A percentile compares a stretch with the other conserved stretches of the same genome.
phyloP scores from a whole-genome alignment of 92 coral and sea anemone genomes.

The Muricea muricata region DNA sequence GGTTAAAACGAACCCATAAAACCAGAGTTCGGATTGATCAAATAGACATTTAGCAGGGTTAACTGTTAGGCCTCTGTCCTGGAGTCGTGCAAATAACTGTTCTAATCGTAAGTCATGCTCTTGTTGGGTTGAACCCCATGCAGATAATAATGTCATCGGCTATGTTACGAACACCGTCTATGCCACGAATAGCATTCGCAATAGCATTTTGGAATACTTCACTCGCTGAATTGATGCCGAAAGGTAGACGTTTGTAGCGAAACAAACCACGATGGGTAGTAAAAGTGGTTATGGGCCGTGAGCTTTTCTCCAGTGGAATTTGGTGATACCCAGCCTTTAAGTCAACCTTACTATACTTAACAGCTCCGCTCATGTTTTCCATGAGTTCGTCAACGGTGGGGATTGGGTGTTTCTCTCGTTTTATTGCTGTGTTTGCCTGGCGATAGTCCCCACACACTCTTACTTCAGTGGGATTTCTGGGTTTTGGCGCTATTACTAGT shows the following conservation, averaged over 20 bases:
- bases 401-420: conserved; percentile 42
- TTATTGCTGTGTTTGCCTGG: conserved; percentile 43
- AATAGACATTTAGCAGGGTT: conserved; percentile 22
- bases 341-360: conserved; percentile 47
- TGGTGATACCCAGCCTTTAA: conserved; percentile 56
- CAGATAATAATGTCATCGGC: conserved; percentile 55
- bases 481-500: conserved; percentile 53
- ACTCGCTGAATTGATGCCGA: conserved; percentile 42
- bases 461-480: conserved; percentile 44
- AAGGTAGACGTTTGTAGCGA: conserved; percentile 36
- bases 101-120: conserved; percentile 29
- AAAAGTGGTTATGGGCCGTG: conserved; percentile 43
- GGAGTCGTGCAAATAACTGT: conserved; percentile 30
- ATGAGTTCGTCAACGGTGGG: conserved; percentile 57
- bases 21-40: conserved; percentile 18
- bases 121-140: conserved; percentile 32
- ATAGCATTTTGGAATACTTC: conserved; percentile 48
- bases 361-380: conserved; percentile 48
- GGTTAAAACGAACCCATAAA: too few relatives aligned
- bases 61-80: conserved; percentile 35
- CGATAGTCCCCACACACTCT: conserved; percentile 57
- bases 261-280: conserved; percentile 44
- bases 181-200: conserved; percentile 57
- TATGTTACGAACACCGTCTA: conserved; percentile 61
- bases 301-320: conserved; percentile 34